Base-by-base conservation (phyloP, 2,888 invertebrate species). In the Serrognathus titanus region DNA sequence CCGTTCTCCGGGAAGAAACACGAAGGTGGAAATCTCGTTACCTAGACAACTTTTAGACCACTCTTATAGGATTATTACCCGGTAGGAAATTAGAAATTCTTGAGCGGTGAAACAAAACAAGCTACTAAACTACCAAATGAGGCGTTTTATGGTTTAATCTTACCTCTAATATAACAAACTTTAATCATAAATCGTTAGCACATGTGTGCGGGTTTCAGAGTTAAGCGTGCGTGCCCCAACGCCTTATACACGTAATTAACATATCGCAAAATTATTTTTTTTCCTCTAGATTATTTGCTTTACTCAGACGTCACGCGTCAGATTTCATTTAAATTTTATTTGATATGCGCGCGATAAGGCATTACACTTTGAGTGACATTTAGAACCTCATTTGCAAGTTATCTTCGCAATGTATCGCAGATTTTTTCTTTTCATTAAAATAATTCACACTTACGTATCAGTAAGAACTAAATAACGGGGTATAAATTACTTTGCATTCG, bases 171-270 rank as follows among this genome's bases (percentile, higher is more conserved):
- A 64, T 58, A 62, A 61, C 62, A 63, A 68, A 68, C 58, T 68
- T 68, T 66, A 59, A 62, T 63, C 66, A 65, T 68, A 68, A 68
- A 68, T 68, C 66, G 66, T 64, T 62, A 53, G 58, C 66, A 66
- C 63, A 65, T 65, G 66, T 66, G 65, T 59, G 61, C 53, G 62
- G 47, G 61, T 24, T 43, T 47, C 36, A 20, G 51, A 57, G 47
- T 57, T 57, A 40, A 13, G 40, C 39, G 53, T 57, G 57, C 57
- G 57, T 57, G 57, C 48, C 36, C 11, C 38, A 45, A 48, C 52
- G 39, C 31, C 53, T 53, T 46, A 53, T 57, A 57, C 24, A 41
- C 48, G 37, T 51, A 36, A 57, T 57, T 57, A 49, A 52, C 57
- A 53, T 57, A 55, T 20, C 39, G 20, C 40, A 10, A 24, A 38